These are phyloP conservation scores for Scaptomyza cyrtandrae DNA, from an alignment of 2,888 invertebrate species.

Conservation along the genomic window DNA sequence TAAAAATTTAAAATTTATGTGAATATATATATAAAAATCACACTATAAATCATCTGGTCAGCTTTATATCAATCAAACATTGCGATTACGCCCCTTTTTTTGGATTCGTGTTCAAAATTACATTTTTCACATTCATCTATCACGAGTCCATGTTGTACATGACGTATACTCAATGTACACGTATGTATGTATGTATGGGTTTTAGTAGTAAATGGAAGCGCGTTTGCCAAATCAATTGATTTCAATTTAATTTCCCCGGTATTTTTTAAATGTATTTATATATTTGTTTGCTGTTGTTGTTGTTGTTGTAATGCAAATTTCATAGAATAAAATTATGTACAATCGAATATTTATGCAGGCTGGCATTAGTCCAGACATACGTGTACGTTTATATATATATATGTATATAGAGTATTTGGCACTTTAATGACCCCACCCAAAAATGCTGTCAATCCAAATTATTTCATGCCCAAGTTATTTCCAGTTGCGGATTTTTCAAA, in stretches of 20 bases:
- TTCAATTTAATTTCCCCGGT: slow-evolving; percentile 55
- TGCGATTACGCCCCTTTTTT: slow-evolving; percentile 14
- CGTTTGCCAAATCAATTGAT: slow-evolving; percentile 58
- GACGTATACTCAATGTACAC: slow-evolving; percentile 1
- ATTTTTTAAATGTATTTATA: slow-evolving; percentile 24
- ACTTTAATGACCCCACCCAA: slow-evolving; percentile 51
- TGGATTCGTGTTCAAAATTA: slow-evolving; percentile 41
- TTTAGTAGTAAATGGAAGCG: slow-evolving; percentile 6
- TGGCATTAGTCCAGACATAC: slow-evolving; percentile 11
- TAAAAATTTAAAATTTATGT: neutral
- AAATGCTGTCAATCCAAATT: slow-evolving; percentile 19
- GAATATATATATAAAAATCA: slow-evolving; percentile 32
- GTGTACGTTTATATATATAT: neutral
- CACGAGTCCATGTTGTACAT: slow-evolving; percentile 3
- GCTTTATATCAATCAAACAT: slow-evolving; percentile 56
- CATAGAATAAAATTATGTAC: slow-evolving; percentile 58
- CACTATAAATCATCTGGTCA: slow-evolving; percentile 45
- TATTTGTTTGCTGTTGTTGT: neutral
- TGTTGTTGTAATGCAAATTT: slow-evolving; percentile 54
- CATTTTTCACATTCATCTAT: slow-evolving; percentile 7
- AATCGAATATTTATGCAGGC: slow-evolving; percentile 15
- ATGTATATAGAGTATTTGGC: slow-evolving; percentile 25
- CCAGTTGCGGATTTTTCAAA: slow-evolving; percentile 7
- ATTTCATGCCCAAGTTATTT: neutral
- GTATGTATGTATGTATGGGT: neutral